Base-by-base conservation (phyloP, 37 sponge, comb jelly and placozoan genomes). In the Bolinopsis microptera region DNA sequence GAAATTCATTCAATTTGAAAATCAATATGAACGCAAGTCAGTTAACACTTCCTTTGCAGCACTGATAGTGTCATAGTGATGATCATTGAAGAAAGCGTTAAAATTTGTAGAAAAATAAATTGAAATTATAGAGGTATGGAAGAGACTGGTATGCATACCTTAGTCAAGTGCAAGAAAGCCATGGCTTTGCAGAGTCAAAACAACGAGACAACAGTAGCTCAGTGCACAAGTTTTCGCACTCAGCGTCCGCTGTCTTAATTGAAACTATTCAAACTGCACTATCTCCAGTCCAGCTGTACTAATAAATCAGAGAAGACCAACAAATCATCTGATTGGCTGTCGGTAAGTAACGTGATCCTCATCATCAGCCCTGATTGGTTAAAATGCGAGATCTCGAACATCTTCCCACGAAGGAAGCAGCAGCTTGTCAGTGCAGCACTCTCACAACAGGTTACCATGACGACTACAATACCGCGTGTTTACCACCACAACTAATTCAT, bases 121-220 rank as follows among this genome's bases (percentile, higher is more conserved):
- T n/a, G n/a, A n/a, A n/a, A n/a, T n/a, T n/a, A n/a, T n/a, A n/a
- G n/a, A n/a, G n/a, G n/a, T n/a, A n/a, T n/a, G n/a, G n/a, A n/a
- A n/a, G n/a, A n/a, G n/a, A n/a, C n/a, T n/a, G n/a, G n/a, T n/a
- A n/a, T n/a, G 13, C 61, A n/a, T 72, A 72, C 75, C 75, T 72
- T 72, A n/a, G n/a, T 30, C 18, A 72, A 72, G 31, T 72, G 75
- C 26, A 72, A 28, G 26, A 72, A 72, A 72, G 75, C 75, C 75
- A 72, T 72, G 26, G 26, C 75, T n/a, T 72, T 30, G 75, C 26
- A 48, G 13, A 48, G 61, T 48, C 5, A 48, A 48, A 48, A 48
- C 9, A 48, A 5, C 13, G 61, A 72, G 18, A 72, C 75, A 72
- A 28, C 75, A 72, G 18, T 13, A 5, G 13, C 5, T 5, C 61